These are phyloP conservation scores for Parauchenoglanis punctatus DNA, from an alignment of 2,797 vertebrate genomes.

Conservation along the genomic window DNA sequence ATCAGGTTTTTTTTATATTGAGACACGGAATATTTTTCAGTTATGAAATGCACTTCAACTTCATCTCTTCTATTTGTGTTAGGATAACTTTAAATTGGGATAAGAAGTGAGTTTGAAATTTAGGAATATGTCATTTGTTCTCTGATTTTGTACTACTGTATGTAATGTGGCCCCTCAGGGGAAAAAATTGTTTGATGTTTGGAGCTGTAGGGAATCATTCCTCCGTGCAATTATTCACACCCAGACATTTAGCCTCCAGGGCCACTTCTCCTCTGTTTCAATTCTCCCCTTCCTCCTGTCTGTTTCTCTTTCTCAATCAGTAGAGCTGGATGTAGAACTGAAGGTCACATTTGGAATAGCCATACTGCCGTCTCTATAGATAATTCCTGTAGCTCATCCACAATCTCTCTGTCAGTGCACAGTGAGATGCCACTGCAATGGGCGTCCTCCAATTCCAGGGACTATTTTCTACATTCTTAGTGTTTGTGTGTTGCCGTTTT, in stretches of 20 bases:
- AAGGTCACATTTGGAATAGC: slow-evolving; percentile 38
- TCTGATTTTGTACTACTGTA: neutral
- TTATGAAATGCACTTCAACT: too few species aligned
- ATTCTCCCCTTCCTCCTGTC: neutral
- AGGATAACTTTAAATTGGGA: too few species aligned
- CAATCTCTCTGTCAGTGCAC: neutral
- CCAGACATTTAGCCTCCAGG: slow-evolving; percentile 34
- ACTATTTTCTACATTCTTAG: neutral
- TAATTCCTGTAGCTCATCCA: slow-evolving; percentile 17
- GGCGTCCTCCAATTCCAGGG: slow-evolving; percentile 3
- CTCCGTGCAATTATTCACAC: slow-evolving; percentile 32
- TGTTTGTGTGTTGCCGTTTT: neutral
- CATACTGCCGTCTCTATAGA: neutral
- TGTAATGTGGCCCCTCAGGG: slow-evolving; percentile 14
- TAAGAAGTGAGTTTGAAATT: too few species aligned
- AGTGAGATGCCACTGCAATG: slow-evolving; percentile 12
- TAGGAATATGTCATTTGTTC: too few species aligned
- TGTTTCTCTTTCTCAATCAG: slow-evolving; percentile 38
- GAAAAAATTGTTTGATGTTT: slow-evolving; percentile 13
- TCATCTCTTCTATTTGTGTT: too few species aligned
- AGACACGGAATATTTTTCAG: too few species aligned
- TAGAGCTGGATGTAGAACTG: slow-evolving; percentile 23
- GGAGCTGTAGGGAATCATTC: slow-evolving; percentile 21
- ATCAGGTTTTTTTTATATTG: too few species aligned
- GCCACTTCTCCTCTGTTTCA: neutral